Percentiles rank a stretch among this genome's conserved stretches.
These are phyloP conservation scores for Rhinogobius similis DNA, from an alignment of 2,113 vertebrate genomes.

Conservation along the genomic window DNA sequence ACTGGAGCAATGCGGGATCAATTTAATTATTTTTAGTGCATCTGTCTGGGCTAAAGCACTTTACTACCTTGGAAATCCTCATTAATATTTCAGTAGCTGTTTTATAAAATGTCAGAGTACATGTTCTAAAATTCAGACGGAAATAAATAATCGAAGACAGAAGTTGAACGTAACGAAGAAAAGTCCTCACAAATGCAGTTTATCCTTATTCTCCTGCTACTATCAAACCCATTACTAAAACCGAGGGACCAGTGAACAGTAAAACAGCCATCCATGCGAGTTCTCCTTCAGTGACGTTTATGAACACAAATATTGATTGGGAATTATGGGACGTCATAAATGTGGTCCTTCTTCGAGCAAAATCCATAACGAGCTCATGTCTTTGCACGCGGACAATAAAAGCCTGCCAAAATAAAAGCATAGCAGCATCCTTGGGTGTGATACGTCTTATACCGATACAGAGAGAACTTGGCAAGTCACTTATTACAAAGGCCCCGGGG, in stretches of 20 bases:
- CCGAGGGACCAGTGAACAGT: conserved; percentile 13
- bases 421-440: neutral
- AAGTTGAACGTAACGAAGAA: too few relatives aligned
- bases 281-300: conserved; percentile 37
- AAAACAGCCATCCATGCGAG: conserved; percentile 12
- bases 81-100: neutral
- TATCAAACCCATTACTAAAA: neutral
- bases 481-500: conserved; percentile 44
- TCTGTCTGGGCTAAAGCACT: neutral
- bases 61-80: neutral
- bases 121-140: neutral
- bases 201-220: neutral
- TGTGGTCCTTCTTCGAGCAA: neutral
- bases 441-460: conserved; percentile 18
- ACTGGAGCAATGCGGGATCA: neutral
- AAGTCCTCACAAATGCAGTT: neutral
- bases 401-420: neutral
- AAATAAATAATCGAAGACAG: neutral
- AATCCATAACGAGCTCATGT: neutral
- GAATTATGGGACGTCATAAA: conserved; percentile 35
- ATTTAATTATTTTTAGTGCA: neutral
- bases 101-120: neutral
- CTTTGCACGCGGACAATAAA: neutral
- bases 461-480: conserved; percentile 35
- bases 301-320: conserved; percentile 37